Base-by-base conservation (phyloP, 2,113 vertebrate species). In the Patagioenas fasciata region DNA sequence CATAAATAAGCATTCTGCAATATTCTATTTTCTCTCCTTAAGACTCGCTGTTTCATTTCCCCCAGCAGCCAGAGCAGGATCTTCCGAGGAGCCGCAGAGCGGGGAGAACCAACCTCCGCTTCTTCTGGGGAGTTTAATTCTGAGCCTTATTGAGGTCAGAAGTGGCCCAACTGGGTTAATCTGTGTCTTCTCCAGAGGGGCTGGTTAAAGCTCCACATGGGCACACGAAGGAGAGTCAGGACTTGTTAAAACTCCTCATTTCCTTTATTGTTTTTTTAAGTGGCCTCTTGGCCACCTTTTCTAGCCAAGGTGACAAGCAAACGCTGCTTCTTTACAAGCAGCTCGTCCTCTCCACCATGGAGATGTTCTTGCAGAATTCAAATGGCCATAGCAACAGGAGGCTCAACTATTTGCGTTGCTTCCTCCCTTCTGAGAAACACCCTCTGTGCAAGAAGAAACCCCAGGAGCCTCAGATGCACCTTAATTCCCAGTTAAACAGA, bases 381-480 rank as follows among this genome's bases (percentile, higher is more conserved):
- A 8, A 9, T 0, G 32, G 57, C 1, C 17, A 1, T 11, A 53
- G 40, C 47, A 20, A 21, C 6, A 4, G 31, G 11, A 36, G 38
- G n/a, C 40, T 48, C 24, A n/a, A 26, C 36, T 17, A 15, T 11
- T 15, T 8, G 24, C 13, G 2, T 38, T 18, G 60, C 40, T 50
- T 51, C 36, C 66, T 69, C 62, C 58, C 64, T 18, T 12, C 15
- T 1, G 4, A 34, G 47, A n/a, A 48, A 9, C 40, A 4, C 24
- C 13, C n/a, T n/a, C 57, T 6, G 38, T 10, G 1, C n/a, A 3
- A 4, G 0, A 2, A 19, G 25, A 42, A 83, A 36, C 2, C 26
- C 7, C 42, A 2, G 10, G 36, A 47, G 12, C 31, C 82, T 36
- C 38, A 1, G 64, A 6, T 32, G 57, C 0, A 21, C 1, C 61